These are phyloP conservation scores for Atta texana DNA, from an alignment of 1,140 invertebrate genomes.

Conservation along the genomic window DNA sequence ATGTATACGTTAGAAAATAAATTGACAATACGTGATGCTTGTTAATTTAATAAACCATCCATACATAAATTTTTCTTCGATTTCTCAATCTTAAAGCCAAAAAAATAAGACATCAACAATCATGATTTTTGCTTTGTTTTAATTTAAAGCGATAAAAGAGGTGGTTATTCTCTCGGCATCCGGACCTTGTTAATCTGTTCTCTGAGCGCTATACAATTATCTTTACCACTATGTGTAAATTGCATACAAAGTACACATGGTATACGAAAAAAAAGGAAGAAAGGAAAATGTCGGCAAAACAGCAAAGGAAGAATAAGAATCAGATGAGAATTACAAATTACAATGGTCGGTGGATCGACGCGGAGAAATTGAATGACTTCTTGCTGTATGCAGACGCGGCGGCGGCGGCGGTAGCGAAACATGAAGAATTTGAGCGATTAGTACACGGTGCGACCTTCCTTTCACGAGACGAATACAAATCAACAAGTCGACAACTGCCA, in stretches of 20 bases:
- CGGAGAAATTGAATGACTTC: slow-evolving; percentile 43
- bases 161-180: not conserved
- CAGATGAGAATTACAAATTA: slow-evolving; percentile 52
- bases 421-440: slow-evolving; percentile 66
- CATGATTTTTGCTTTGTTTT: not conserved
- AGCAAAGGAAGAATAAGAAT: not conserved
- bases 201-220: not conserved
- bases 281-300: slow-evolving; percentile 8
- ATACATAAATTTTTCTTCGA: not conserved
- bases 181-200: not conserved
- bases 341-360: slow-evolving; percentile 35
- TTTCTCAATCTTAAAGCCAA: not conserved
- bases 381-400: slow-evolving; percentile 6
- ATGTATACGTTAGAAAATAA: not conserved
- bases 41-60: not conserved
- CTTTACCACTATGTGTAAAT: slow-evolving; percentile 26
- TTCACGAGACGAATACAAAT: slow-evolving; percentile 66
- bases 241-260: slow-evolving; percentile 19
- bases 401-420: not conserved
- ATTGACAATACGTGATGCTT: not conserved
- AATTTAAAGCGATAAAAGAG: not conserved
- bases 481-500: slow-evolving; percentile 45
- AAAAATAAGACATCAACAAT: not conserved
- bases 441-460: slow-evolving; percentile 64
- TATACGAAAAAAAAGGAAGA: not conserved